Conservation (phyloP, 2,113 vertebrate genomes). For the Prunella fulvescens region DNA sequence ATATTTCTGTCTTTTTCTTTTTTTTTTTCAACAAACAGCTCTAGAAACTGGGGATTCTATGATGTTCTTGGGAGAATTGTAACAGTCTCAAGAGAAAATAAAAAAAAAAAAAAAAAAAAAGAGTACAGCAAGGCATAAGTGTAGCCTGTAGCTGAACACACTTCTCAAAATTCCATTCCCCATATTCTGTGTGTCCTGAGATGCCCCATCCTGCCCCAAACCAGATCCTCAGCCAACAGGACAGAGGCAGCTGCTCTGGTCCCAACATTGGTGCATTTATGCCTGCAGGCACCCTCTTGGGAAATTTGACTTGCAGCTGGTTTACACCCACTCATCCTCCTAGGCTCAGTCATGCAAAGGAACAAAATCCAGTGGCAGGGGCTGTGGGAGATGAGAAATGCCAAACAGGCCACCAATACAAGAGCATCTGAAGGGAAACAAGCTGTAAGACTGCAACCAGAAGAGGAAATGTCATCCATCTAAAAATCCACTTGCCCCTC, state of each 20-base stretch:
- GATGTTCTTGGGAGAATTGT: not conserved
- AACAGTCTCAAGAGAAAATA: not conserved
- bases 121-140: not conserved
- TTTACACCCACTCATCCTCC: not conserved
- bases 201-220: not conserved
- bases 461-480: not conserved
- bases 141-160: not conserved
- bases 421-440: not conserved
- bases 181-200: not conserved
- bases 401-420: not conserved
- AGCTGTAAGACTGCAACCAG: not conserved
- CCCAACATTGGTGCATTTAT: not conserved
- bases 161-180: not conserved
- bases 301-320: not conserved
- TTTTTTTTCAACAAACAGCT: not conserved
- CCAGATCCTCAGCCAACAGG: not conserved
- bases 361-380: not conserved
- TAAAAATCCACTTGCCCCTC: not conserved
- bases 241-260: slow-evolving; percentile 5
- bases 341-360: not conserved
- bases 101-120: accelerated
- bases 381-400: not conserved
- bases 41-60: not conserved
- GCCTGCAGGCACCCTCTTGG: not conserved
- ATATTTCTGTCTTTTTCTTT: not conserved